phyloP scores from a whole-genome alignment of 2,113 vertebrate genomes.

The Periophthalmus modestus region DNA sequence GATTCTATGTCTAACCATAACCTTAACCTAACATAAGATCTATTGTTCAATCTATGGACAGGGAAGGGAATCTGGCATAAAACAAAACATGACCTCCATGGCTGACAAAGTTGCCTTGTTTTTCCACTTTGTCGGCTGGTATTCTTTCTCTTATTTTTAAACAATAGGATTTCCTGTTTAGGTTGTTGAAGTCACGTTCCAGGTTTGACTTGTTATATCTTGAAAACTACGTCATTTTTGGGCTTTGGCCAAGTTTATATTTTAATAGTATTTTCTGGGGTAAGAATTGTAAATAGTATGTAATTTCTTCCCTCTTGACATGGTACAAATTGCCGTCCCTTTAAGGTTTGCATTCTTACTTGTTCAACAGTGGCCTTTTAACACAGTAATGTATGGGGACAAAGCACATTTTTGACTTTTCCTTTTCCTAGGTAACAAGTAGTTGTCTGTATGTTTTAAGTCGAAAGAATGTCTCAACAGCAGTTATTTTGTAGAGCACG shows the following conservation, averaged over 20 bases:
- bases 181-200: neutral
- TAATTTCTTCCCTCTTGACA: neutral
- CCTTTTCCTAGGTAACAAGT: neutral
- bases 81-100: too few species aligned
- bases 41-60: too few species aligned
- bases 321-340: neutral
- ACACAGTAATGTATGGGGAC: neutral
- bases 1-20: too few species aligned
- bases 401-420: neutral
- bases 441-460: neutral
- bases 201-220: slow-evolving; percentile 10
- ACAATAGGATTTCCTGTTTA: neutral
- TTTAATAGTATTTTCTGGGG: too few species aligned
- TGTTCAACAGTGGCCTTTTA: neutral
- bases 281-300: too few species aligned
- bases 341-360: neutral
- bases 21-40: too few species aligned
- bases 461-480: neutral
- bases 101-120: too few species aligned
- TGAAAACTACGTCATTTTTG: neutral
- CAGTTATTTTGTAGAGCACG: too few species aligned
- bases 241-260: slow-evolving; percentile 5
- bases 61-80: too few species aligned
- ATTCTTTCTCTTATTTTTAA: too few species aligned
- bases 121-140: too few species aligned